phyloP scores from a whole-genome alignment of 2,888 invertebrate genomes.

The Diloba caeruleocephala region DNA sequence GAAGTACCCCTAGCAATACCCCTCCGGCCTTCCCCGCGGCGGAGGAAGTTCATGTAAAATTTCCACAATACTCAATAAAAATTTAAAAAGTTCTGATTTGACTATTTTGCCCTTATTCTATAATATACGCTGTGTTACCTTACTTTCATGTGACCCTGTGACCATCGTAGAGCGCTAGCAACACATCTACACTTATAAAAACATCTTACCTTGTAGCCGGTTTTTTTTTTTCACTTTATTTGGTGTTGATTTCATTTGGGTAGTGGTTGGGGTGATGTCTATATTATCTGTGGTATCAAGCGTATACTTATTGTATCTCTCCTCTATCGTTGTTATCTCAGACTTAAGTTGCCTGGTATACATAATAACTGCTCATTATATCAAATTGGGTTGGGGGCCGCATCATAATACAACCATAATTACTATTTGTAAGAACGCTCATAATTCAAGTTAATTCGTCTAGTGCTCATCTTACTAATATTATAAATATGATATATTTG shows the following conservation, averaged over 20 bases:
- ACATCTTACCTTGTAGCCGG: no score
- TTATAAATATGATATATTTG: no score
- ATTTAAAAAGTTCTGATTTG: no score
- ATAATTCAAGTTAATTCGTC: background rate
- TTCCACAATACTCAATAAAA: no score
- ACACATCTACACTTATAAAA: no score
- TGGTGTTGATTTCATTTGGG: background rate
- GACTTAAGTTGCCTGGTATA: constrained; percentile 23
- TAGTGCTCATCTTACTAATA: constrained; percentile 2
- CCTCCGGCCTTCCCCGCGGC: no score
- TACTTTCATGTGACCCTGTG: no score
- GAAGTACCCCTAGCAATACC: no score
- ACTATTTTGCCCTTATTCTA: no score
- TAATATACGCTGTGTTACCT: no score
- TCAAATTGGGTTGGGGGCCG: constrained; percentile 11
- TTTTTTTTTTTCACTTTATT: background rate
- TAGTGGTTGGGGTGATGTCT: background rate
- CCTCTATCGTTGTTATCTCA: constrained; percentile 10
- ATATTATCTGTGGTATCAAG: background rate
- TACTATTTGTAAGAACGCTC: constrained; percentile 2
- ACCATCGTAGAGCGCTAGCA: no score
- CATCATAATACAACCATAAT: constrained; percentile 2
- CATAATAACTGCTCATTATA: constrained; percentile 23
- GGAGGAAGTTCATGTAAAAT: no score
- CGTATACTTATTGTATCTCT: constrained; percentile 23